These are phyloP conservation scores for Saccopteryx bilineata DNA, from an alignment of 2,113 vertebrate genomes.

Conservation along the genomic window DNA sequence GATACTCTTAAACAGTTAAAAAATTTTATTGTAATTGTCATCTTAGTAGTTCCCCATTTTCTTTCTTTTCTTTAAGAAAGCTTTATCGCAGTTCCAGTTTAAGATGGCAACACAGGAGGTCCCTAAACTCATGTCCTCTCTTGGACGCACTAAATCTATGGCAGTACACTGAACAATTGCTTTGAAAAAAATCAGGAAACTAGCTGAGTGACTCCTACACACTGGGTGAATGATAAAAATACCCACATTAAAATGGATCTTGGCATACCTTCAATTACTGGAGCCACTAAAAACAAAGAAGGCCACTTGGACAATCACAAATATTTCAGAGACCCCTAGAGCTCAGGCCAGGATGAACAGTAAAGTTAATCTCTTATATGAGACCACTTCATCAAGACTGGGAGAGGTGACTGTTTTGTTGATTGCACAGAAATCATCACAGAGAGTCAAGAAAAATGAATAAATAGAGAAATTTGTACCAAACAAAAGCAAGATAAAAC, in stretches of 20 bases:
- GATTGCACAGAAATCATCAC: neutral
- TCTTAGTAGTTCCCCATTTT: neutral
- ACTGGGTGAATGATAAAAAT: neutral
- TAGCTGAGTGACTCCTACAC: neutral
- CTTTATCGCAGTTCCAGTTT: neutral
- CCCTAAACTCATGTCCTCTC: neutral
- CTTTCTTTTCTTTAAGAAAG: neutral
- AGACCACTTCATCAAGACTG: neutral
- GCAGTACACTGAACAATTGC: neutral
- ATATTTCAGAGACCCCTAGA: neutral
- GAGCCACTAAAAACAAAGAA: neutral
- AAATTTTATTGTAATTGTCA: neutral
- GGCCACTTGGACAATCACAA: neutral
- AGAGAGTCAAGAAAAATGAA: neutral
- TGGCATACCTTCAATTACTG: neutral
- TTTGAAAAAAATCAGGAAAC: neutral
- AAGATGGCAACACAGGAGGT: neutral
- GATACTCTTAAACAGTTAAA: neutral
- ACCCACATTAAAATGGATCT: neutral
- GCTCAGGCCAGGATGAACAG: neutral
- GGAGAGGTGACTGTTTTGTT: neutral
- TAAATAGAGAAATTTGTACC: neutral
- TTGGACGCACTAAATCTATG: neutral
- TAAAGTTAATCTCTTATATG: neutral
- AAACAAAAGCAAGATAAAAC: neutral